A percentile compares a stretch with the other conserved stretches of the same genome.
These are phyloP conservation scores for Aleiodes alternator DNA, from an alignment of 2,888 invertebrate genomes.

Conservation along the genomic window DNA sequence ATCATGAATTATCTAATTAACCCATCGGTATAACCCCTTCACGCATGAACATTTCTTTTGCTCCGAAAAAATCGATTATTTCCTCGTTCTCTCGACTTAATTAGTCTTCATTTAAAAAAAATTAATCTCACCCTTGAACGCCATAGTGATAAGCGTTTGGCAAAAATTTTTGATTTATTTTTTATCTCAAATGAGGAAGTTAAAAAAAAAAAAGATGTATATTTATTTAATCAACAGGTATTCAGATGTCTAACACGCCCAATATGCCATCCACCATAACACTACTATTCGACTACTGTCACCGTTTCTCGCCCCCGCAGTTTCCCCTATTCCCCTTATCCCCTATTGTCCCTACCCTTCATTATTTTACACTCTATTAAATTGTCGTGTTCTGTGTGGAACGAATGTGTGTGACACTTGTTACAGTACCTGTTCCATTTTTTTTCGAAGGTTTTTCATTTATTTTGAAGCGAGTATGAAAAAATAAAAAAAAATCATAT, in stretches of 20 bases:
- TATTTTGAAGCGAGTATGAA: neutral
- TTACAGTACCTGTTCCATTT: neutral
- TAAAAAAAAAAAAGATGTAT: neutral
- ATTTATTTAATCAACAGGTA: slow-evolving; percentile 34
- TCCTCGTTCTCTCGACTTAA: neutral
- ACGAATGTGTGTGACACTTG: slow-evolving; percentile 1
- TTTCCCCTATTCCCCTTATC: neutral
- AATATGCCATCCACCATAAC: slow-evolving; percentile 27
- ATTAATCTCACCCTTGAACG: slow-evolving; percentile 22
- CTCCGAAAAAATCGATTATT: neutral
- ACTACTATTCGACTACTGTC: slow-evolving; percentile 34
- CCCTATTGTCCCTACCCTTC: neutral
- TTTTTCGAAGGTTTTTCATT: neutral
- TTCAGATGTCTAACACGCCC: slow-evolving; percentile 15
- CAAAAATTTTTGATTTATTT: slow-evolving; percentile 11
- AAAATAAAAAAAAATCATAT: neutral
- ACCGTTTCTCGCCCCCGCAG: slow-evolving; percentile 23
- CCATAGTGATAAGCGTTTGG: slow-evolving; percentile 20
- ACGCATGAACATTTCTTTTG: neutral
- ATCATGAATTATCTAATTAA: neutral
- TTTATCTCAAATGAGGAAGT: neutral
- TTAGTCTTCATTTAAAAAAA: neutral
- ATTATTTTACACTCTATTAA: slow-evolving; percentile 18
- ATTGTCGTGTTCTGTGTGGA: neutral
- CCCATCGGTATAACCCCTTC: slow-evolving; percentile 1